Evolutionary conservation across 2,797 vertebrate species (phyloP).

Genomic region (Pseudochirops corinnae): DNA sequence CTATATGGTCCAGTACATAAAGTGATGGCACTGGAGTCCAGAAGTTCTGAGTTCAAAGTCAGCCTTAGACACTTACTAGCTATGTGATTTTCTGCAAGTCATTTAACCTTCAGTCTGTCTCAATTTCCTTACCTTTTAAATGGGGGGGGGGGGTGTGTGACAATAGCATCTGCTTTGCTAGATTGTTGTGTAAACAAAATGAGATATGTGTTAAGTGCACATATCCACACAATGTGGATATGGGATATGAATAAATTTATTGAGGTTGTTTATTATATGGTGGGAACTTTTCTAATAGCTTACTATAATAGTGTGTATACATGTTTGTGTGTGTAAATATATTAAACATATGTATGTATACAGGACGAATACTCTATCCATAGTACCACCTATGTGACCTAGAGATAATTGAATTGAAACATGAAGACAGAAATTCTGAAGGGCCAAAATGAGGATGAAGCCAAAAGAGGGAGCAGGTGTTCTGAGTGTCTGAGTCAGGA

Average conservation of each 20-base stretch:
- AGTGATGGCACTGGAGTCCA: background rate
- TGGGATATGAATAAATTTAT: background rate
- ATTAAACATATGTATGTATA: background rate
- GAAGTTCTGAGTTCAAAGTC: background rate
- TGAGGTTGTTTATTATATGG: background rate
- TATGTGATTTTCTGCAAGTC: background rate
- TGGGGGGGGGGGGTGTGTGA: background rate
- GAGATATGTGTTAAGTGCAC: background rate
- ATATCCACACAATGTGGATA: too few species aligned
- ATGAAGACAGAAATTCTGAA: background rate
- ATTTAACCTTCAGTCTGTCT: background rate
- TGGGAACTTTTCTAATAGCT: background rate
- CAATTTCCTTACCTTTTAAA: background rate
- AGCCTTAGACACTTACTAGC: background rate
- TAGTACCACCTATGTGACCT: background rate
- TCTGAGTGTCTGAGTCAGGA: background rate
- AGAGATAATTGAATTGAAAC: background rate
- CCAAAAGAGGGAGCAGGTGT: background rate
- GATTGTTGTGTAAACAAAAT: background rate
- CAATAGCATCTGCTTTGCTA: background rate
- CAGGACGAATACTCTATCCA: background rate
- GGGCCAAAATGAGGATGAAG: background rate
- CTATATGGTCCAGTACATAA: background rate
- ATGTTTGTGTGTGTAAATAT: too few species aligned
- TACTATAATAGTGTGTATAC: background rate